Evolutionary conservation across 2,888 invertebrate species (phyloP).

Genomic region (Theretra japonica): DNA sequence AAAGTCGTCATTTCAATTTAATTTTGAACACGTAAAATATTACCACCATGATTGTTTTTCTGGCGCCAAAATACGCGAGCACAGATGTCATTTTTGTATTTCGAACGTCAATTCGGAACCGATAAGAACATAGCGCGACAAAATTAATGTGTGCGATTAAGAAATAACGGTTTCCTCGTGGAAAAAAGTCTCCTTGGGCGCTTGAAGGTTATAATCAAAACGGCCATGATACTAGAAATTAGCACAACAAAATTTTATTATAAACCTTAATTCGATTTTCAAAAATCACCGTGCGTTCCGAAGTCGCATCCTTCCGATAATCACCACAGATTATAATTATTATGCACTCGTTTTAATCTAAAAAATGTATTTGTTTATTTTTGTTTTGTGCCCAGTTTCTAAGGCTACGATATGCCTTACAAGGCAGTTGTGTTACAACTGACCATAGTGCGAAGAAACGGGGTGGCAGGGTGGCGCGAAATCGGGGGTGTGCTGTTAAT

Average conservation of each 20-base stretch:
- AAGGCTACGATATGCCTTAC: slow-evolving; percentile 76
- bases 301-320: neutral
- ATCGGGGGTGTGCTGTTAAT: slow-evolving; percentile 67
- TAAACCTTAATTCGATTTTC: neutral
- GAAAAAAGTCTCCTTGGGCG: slow-evolving; percentile 49
- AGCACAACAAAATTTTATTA: slow-evolving; percentile 43
- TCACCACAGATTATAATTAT: slow-evolving; percentile 18
- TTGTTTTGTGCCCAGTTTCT: slow-evolving; percentile 80
- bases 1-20: slow-evolving; percentile 79
- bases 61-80: slow-evolving; percentile 73
- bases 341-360: slow-evolving; percentile 28
- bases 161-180: slow-evolving; percentile 48
- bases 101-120: slow-evolving; percentile 41
- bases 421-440: slow-evolving; percentile 75
- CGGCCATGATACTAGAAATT: slow-evolving; percentile 59
- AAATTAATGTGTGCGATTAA: slow-evolving; percentile 48
- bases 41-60: slow-evolving; percentile 73
- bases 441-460: slow-evolving; percentile 78
- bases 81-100: slow-evolving; percentile 66
- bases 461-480: slow-evolving; percentile 54
- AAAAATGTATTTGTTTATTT: slow-evolving; percentile 71
- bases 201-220: slow-evolving; percentile 62
- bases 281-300: slow-evolving; percentile 12
- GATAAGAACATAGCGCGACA: slow-evolving; percentile 36
- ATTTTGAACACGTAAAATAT: slow-evolving; percentile 79